These are phyloP conservation scores for Morone chrysops DNA, from an alignment of 2,113 vertebrate genomes.

Conservation along the genomic window DNA sequence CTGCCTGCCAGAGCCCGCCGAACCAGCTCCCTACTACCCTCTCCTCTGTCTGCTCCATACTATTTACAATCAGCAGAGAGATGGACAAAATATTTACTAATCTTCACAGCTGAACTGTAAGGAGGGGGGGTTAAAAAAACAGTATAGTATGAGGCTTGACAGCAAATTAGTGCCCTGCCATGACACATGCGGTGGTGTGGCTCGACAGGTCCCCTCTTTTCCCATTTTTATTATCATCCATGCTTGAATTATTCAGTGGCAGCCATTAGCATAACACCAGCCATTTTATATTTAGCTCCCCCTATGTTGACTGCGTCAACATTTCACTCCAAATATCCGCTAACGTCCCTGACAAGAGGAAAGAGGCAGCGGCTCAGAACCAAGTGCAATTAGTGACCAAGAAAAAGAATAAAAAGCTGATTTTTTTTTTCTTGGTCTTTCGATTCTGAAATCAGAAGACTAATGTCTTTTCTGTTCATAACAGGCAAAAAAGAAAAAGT, in stretches of 20 bases:
- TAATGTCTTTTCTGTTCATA: constrained; percentile 65
- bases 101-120: constrained; percentile 68
- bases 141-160: constrained; percentile 78
- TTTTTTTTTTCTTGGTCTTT: constrained; percentile 38
- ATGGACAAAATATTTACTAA: constrained; percentile 81
- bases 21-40: constrained; percentile 31
- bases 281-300: constrained; percentile 89
- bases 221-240: constrained; percentile 84
- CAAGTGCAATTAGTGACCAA: constrained; percentile 82
- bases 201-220: constrained; percentile 80
- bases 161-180: constrained; percentile 84
- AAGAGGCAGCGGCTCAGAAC: constrained; percentile 78
- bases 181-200: constrained; percentile 80
- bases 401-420: constrained; percentile 59
- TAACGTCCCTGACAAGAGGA: constrained; percentile 79
- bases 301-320: constrained; percentile 80
- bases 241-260: constrained; percentile 89
- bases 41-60: constrained; percentile 60
- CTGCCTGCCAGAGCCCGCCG: constrained; percentile 44
- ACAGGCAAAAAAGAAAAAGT: constrained; percentile 38
- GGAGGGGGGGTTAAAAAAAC: not conserved
- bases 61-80: constrained; percentile 76
- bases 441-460: constrained; percentile 58
- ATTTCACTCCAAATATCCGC: constrained; percentile 80
- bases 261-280: constrained; percentile 86